Conservation (phyloP, 1,140 invertebrate genomes). For the Pseudomyrmex flavicornis region DNA sequence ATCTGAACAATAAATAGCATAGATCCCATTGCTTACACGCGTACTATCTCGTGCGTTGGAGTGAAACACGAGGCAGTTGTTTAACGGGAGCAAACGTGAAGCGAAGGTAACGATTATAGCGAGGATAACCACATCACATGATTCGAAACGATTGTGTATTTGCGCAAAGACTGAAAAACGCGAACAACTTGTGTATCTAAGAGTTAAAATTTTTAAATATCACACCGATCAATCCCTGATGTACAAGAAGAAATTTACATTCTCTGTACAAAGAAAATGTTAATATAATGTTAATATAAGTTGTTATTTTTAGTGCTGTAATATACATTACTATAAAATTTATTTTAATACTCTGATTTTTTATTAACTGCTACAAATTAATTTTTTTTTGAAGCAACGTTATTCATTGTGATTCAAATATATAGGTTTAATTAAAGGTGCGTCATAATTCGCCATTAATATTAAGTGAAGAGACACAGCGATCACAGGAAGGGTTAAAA, state of each 20-base stretch:
- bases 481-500: constrained; percentile 11
- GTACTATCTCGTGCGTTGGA: constrained; percentile 12
- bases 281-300: no score
- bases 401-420: no score
- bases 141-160: constrained; percentile 6
- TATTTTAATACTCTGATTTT: no score
- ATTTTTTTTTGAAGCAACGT: no score
- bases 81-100: constrained; percentile 16
- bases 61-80: constrained; percentile 7
- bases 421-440: no score
- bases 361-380: no score
- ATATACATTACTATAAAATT: no score
- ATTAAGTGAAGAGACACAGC: background rate
- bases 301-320: no score
- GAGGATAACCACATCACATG: background rate
- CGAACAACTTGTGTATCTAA: no score
- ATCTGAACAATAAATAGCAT: constrained; percentile 53
- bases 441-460: background rate
- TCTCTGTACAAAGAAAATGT: background rate
- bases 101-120: background rate
- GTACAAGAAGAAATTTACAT: background rate
- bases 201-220: background rate
- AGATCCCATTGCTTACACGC: constrained; percentile 22
- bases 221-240: background rate
- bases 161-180: background rate